Conservation (phyloP, 2,113 vertebrate species). For the Psettodes erumei region DNA sequence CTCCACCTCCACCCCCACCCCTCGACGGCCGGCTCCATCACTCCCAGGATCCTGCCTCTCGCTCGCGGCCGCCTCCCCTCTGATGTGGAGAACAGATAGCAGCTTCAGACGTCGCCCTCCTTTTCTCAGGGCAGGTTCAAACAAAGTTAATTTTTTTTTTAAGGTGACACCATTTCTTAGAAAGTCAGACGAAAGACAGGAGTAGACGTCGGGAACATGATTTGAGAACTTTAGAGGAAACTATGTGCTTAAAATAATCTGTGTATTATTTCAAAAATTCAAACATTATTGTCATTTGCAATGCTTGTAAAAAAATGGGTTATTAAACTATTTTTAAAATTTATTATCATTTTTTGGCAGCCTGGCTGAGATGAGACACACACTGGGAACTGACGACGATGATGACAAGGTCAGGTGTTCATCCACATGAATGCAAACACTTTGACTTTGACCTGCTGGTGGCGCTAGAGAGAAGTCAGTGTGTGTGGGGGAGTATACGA, state of each 20-base stretch:
- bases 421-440: conserved; percentile 27
- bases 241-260: neutral
- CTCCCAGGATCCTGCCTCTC: conserved; percentile 17
- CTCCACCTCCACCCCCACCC: too few relatives aligned
- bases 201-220: neutral
- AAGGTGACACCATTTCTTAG: neutral
- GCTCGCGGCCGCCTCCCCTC: neutral
- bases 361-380: too few relatives aligned
- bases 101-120: neutral
- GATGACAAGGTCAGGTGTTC: conserved; percentile 22
- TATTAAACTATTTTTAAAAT: too few relatives aligned
- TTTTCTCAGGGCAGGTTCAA: too few relatives aligned
- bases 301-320: too few relatives aligned
- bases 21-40: conserved; percentile 35
- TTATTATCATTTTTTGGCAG: too few relatives aligned
- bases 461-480: neutral
- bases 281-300: too few relatives aligned
- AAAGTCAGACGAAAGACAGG: neutral
- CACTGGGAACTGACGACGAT: neutral
- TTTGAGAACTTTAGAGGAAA: neutral
- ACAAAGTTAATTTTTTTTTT: too few relatives aligned
- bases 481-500: conserved; percentile 1
- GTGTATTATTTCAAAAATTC: too few relatives aligned
- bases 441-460: conserved; percentile 16
- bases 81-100: conserved; percentile 17